A percentile compares a stretch with the other conserved stretches of the same genome.
These are phyloP conservation scores for Anarsia innoxiella DNA, from an alignment of 2,888 invertebrate genomes.

Conservation along the genomic window DNA sequence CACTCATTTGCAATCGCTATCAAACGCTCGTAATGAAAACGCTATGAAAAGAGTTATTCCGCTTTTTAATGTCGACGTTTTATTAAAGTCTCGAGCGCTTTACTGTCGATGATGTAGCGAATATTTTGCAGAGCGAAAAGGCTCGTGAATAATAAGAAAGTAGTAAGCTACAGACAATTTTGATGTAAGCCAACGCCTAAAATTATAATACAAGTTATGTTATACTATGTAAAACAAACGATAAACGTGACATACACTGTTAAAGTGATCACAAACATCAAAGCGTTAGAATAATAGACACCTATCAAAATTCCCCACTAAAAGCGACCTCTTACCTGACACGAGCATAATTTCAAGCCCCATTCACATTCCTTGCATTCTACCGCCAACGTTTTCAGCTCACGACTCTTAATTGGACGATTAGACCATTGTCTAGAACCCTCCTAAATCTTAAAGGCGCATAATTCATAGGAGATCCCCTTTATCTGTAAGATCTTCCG, in stretches of 20 bases:
- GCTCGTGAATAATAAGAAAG: too few species aligned
- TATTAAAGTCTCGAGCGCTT: background rate
- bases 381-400: conserved; percentile 33
- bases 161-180: too few species aligned
- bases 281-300: conserved; percentile 1
- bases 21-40: conserved; percentile 12
- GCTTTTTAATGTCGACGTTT: background rate
- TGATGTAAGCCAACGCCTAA: too few species aligned
- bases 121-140: too few species aligned
- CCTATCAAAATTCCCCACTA: background rate
- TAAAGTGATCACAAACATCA: too few species aligned
- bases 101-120: too few species aligned
- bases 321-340: conserved; percentile 3
- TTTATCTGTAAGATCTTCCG: conserved; percentile 63
- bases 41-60: background rate
- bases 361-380: conserved; percentile 33
- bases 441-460: conserved; percentile 49
- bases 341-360: conserved; percentile 21
- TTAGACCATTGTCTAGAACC: conserved; percentile 68
- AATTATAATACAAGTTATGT: too few species aligned
- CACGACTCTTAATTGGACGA: conserved; percentile 70
- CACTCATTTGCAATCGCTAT: conserved; percentile 13
- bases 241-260: too few species aligned
- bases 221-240: too few species aligned
- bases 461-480: conserved; percentile 57